Percentiles rank a stretch among this genome's conserved stretches.
phyloP scores from a whole-genome alignment of 2,113 vertebrate genomes.

The Lathamus discolor region DNA sequence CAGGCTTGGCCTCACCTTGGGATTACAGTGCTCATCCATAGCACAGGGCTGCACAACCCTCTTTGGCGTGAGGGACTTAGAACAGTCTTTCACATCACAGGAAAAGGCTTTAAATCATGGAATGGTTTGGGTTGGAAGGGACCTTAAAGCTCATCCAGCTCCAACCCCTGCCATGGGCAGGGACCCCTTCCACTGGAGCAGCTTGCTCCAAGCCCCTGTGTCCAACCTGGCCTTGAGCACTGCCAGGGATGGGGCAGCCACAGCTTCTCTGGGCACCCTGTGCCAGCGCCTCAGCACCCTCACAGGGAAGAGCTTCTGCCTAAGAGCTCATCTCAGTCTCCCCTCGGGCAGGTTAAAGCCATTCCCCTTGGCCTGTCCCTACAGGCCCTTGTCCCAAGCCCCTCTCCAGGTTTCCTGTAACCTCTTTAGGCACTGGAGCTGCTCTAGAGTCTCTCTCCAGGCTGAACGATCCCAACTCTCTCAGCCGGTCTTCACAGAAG shows the following conservation, averaged over 20 bases:
- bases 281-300: too few relatives aligned
- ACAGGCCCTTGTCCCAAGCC: neutral
- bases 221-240: neutral
- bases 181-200: neutral
- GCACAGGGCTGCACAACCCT: neutral
- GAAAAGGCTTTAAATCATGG: neutral
- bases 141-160: neutral
- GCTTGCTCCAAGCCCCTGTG: neutral
- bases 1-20: neutral
- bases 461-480: neutral
- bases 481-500: neutral
- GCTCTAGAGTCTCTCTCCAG: neutral
- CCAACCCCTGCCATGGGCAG: neutral
- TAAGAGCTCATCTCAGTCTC: neutral
- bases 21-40: neutral
- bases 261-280: too few relatives aligned
- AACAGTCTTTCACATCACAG: neutral
- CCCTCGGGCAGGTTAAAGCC: neutral
- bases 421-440: neutral
- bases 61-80: neutral
- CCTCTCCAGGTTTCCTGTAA: neutral
- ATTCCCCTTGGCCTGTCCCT: too few relatives aligned
- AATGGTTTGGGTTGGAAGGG: neutral
- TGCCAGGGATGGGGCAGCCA: neutral
- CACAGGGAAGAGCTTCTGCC: too few relatives aligned